Base-by-base conservation (phyloP, 2,888 invertebrate species). In the Capitulum mitella region DNA sequence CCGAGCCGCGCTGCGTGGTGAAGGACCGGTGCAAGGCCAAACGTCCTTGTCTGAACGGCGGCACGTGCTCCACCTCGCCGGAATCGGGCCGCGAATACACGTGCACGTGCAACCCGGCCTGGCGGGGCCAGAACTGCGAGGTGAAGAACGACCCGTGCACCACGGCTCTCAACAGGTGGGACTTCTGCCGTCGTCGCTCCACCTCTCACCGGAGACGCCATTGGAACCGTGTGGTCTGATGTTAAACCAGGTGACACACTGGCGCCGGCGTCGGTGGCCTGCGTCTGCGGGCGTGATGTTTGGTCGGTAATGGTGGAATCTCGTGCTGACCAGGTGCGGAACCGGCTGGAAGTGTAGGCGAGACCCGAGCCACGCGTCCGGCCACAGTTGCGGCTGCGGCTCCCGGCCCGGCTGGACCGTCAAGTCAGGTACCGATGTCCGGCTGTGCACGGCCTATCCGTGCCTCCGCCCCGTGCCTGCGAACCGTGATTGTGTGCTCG, bases 351-450 rank as follows among this genome's bases (percentile, higher is more conserved):
- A 64, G 64, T 64, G 34, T 16, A 12, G 16, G 34, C 64, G 64
- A 34, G 34, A 64, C 64, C 32, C 34, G 5, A 22, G 12, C 19
- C 70, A 70, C 22, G 70, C 70, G 22, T 70, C 70, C 26, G 70
- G 70, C 1, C 70, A 70, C 22, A 37, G 70, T 22, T 70, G 70
- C 37, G 37, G 70, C 70, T 70, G 70, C 37, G 12, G 22, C 70
- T 16, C 37, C 70, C 34, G 32, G 8, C 70, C 70, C 37, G 70
- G 70, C 70, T 70, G 70, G 70, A 70, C 70, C 70, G 22, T 70
- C 37, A 70, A 70, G 37, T 70, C 70, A 70, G 70, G 70, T 70
- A 70, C 51, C 22, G 3, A 3, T 22, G 51, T 16, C 16, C 12
- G 6, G 51, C 22, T 16, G 51, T 22, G 51, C 3, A 3, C 19